A percentile compares a stretch with the other conserved stretches of the same genome.
Conservation (phyloP, 2,888 invertebrate genomes). For the Acronicta aceris region DNA sequence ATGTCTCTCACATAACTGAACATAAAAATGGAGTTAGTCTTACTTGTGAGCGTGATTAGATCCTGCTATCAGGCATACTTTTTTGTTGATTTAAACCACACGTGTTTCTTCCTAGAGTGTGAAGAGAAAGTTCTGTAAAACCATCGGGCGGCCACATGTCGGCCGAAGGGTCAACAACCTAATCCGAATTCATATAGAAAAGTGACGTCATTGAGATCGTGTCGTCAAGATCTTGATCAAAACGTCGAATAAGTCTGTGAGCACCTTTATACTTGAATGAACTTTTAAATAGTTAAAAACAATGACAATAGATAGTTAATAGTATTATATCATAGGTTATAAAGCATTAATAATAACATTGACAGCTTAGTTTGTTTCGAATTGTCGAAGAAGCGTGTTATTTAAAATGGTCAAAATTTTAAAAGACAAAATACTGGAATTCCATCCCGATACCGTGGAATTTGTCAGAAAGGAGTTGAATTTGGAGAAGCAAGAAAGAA, state of each 20-base stretch:
- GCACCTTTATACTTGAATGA: conserved; percentile 21
- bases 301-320: too few relatives aligned
- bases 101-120: too few relatives aligned
- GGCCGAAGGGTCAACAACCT: neutral
- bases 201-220: neutral
- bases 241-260: conserved; percentile 6
- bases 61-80: too few relatives aligned
- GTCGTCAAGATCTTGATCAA: too few relatives aligned
- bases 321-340: too few relatives aligned
- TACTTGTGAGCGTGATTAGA: too few relatives aligned
- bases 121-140: too few relatives aligned
- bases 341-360: neutral
- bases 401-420: conserved; percentile 51
- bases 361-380: conserved; percentile 20
- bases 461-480: conserved; percentile 56
- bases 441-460: conserved; percentile 57
- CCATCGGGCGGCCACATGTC: too few relatives aligned
- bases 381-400: neutral
- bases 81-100: too few relatives aligned
- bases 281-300: conserved; percentile 23
- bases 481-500: conserved; percentile 56
- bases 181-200: neutral
- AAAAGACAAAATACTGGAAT: conserved; percentile 48
- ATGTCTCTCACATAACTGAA: too few relatives aligned
- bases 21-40: too few relatives aligned